Conservation (phyloP, 2,797 vertebrate species). For the Oreortyx pictus region DNA sequence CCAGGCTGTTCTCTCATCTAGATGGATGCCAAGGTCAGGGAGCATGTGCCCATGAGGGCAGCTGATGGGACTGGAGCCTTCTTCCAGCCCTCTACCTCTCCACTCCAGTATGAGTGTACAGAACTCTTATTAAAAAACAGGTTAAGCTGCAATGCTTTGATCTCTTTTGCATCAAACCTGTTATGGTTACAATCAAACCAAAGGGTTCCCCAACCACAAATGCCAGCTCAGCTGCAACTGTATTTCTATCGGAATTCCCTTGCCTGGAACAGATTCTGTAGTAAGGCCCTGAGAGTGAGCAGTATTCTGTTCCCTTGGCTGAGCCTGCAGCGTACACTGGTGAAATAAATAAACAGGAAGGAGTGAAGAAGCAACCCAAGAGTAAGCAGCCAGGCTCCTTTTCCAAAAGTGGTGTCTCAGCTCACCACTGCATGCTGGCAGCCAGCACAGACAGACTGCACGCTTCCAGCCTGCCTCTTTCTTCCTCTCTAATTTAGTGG, state of each 20-base stretch:
- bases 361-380: not conserved
- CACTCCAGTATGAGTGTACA: not conserved
- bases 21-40: not conserved
- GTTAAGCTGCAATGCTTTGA: not conserved
- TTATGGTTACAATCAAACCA: fast-evolving
- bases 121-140: not conserved
- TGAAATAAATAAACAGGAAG: not conserved
- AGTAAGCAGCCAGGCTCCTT: not conserved
- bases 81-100: not conserved
- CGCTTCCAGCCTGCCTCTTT: not conserved
- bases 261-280: not conserved
- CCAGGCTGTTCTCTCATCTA: not conserved
- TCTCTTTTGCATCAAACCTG: not conserved
- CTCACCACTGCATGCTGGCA: not conserved
- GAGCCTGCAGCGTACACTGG: fast-evolving
- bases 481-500: not conserved
- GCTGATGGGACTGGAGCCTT: not conserved
- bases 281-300: not conserved
- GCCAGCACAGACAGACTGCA: not conserved
- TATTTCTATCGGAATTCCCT: fast-evolving
- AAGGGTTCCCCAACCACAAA: not conserved
- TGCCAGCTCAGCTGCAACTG: not conserved
- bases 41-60: not conserved
- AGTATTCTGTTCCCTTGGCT: not conserved
- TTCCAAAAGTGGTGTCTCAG: not conserved